These are phyloP conservation scores for Fratercula arctica DNA, from an alignment of 2,797 vertebrate genomes.

Conservation along the genomic window DNA sequence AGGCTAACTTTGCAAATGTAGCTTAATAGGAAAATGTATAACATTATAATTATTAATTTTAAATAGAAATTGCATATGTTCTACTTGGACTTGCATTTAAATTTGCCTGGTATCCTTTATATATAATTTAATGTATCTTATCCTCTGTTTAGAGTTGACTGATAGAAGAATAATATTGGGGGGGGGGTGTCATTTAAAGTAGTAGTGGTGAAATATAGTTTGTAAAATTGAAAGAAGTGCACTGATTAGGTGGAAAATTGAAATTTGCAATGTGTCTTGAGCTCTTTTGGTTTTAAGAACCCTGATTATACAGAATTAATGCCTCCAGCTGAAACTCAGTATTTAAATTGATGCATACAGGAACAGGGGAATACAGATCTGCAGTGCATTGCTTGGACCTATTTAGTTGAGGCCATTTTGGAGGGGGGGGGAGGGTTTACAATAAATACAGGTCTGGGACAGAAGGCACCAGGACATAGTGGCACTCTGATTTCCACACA, in stretches of 20 bases:
- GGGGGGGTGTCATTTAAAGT: not conserved
- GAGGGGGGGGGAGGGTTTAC: not conserved
- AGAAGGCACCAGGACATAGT: not conserved
- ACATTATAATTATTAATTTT: constrained; percentile 18
- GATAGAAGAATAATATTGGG: not conserved
- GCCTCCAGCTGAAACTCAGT: not conserved
- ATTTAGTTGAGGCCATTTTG: not conserved
- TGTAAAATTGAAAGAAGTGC: not conserved
- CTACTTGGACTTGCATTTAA: constrained; percentile 1
- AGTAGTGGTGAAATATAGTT: not conserved
- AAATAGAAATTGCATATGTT: not conserved
- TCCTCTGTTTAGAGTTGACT: not conserved
- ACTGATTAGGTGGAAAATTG: not conserved
- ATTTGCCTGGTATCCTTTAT: not conserved
- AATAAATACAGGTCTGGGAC: not conserved
- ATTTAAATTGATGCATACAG: not conserved
- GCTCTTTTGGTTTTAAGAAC: not conserved
- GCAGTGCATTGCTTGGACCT: not conserved
- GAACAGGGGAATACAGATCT: not conserved
- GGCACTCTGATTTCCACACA: not conserved
- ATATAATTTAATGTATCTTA: not conserved
- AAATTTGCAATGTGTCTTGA: not conserved
- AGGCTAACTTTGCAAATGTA: constrained; percentile 1
- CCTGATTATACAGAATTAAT: not conserved
- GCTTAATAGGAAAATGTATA: constrained; percentile 9